A percentile compares a stretch with the other conserved stretches of the same genome.
These are phyloP conservation scores for Myocastor coypus DNA, from an alignment of 2,113 vertebrate genomes.

Conservation along the genomic window DNA sequence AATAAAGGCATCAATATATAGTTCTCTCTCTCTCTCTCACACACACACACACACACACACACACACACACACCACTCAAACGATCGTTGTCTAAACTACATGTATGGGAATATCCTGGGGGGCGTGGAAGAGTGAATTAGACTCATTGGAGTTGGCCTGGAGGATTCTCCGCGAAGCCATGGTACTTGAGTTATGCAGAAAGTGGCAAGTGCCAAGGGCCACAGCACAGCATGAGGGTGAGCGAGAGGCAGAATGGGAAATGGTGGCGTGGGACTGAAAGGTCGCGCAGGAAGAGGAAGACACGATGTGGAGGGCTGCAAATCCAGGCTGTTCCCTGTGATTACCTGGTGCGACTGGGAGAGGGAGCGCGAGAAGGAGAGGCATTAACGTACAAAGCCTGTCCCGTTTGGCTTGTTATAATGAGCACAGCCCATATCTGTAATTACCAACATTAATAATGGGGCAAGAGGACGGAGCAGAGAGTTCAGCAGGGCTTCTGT, in stretches of 20 bases:
- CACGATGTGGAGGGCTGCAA: background rate
- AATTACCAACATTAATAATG: slow-evolving; percentile 23
- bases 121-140: background rate
- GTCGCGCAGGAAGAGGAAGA: background rate
- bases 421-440: background rate
- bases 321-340: background rate
- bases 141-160: background rate
- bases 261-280: background rate
- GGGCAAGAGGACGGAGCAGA: background rate
- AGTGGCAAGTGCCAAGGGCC: background rate
- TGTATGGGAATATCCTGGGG: background rate
- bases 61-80: background rate
- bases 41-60: background rate
- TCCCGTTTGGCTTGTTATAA: background rate
- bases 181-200: background rate
- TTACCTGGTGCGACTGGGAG: background rate
- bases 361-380: background rate
- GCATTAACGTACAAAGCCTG: background rate
- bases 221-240: background rate
- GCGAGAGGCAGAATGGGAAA: no score
- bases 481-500: background rate
- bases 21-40: background rate
- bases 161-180: background rate
- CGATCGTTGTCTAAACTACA: background rate
- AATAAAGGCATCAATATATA: background rate